Percentiles rank a stretch among this genome's conserved stretches.
These are phyloP conservation scores for Ibycter americanus DNA, from an alignment of 2,797 vertebrate species.

Conservation along the genomic window DNA sequence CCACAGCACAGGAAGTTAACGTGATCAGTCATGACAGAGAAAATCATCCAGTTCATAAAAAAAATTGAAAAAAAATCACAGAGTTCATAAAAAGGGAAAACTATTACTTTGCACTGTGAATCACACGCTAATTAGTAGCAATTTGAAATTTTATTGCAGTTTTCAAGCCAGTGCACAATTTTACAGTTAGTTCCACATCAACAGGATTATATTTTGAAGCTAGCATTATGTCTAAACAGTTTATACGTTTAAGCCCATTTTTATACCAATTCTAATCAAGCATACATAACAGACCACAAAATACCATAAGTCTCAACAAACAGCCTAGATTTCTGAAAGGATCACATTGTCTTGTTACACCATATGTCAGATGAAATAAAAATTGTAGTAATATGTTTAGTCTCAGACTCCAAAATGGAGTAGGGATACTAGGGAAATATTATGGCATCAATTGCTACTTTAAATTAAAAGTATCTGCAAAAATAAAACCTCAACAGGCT, in stretches of 20 bases:
- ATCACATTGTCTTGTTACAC: constrained; percentile 59
- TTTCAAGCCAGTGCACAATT: constrained; percentile 5
- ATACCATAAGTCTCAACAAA: constrained; percentile 54
- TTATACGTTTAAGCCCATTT: constrained; percentile 57
- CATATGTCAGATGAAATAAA: constrained; percentile 65
- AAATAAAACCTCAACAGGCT: not conserved
- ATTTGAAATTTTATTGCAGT: constrained; percentile 7
- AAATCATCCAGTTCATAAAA: not conserved
- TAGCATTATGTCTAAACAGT: constrained; percentile 47
- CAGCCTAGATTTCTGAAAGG: constrained; percentile 57
- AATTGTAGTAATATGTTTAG: constrained; percentile 48
- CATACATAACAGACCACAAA: constrained; percentile 47
- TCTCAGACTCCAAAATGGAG: constrained; percentile 18
- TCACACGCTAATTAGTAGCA: not conserved
- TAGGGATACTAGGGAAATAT: not conserved
- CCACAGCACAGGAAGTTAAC: not conserved
- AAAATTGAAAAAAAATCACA: not conserved
- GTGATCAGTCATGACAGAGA: not conserved
- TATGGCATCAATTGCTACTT: not conserved
- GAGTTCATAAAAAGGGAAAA: not conserved
- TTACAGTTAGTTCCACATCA: constrained; percentile 16
- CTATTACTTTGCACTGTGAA: not conserved
- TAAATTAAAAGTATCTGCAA: not conserved
- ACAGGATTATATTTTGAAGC: constrained; percentile 29
- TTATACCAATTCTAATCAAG: constrained; percentile 59